Evolutionary conservation across 2,113 vertebrate species (phyloP), one percentile per base, ranked within the genome.

Genomic region (Nipponia nippon): DNA sequence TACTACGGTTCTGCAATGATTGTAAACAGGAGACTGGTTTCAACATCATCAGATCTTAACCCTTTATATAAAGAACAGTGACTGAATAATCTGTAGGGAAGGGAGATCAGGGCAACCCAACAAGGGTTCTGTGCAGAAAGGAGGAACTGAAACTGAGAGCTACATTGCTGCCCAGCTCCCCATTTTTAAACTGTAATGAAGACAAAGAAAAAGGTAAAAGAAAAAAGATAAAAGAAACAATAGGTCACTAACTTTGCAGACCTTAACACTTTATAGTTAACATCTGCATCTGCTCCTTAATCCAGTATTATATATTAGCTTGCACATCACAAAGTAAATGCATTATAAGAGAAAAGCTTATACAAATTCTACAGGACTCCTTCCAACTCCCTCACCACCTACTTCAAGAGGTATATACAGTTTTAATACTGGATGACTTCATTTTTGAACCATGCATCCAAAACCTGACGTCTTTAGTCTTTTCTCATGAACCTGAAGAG

Each of bases 21-120:
- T 53, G 71, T 90, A 87, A 95, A 93, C 96, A 97, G 89, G 76
- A 85, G 77, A 38, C 76, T 84, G 38, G 94, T 96, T 90, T 95
- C 89, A 90, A 96, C 95, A 89, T 83, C 93, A 58, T 89, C 53
- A 92, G 77, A 84, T 88, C 82, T 95, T 92, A 97, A 96, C 93
- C 78, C 96, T 82, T 91, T 78, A 26, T 20, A 22, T 73, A 83
- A 70, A 62, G 52, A 76, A 80, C 9, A 87, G 55, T 34, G n/a
- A 42, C 56, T 81, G 26, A 96, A 91, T n/a, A 65, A 77, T 94
- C 56, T 66, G 75, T 7, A 47, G 18, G 63, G 87, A 85, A 67
- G 26, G 12, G 52, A 95, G 52, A 73, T 14, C 22, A 18, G 46
- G 58, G 65, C 34, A 83, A 72, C 62, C 30, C 62, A 66, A 16